These are phyloP conservation scores for Varecia variegata DNA, from an alignment of 2,797 vertebrate genomes.

Conservation along the genomic window DNA sequence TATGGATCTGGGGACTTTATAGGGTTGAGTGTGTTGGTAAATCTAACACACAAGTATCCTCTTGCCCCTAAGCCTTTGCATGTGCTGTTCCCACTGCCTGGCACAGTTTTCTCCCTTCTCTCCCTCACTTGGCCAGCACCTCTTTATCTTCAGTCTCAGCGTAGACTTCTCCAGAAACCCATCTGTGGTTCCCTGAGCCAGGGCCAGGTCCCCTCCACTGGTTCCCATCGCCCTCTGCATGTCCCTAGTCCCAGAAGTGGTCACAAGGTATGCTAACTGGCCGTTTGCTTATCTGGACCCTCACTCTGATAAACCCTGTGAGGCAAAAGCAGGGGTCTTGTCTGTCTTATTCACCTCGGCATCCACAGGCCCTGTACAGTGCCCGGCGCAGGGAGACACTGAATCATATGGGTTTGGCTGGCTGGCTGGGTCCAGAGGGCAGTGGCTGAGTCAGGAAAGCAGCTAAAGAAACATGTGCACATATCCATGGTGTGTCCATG, in stretches of 20 bases:
- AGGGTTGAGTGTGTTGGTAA: not conserved
- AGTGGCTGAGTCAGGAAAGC: not conserved
- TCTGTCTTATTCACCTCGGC: not conserved
- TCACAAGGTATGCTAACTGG: not conserved
- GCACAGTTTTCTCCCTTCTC: not conserved
- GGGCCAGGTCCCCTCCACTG: not conserved
- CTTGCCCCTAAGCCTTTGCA: not conserved
- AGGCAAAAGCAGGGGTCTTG: not conserved
- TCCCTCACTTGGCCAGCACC: not conserved
- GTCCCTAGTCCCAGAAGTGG: not conserved
- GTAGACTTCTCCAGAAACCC: not conserved
- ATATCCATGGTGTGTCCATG: accelerated
- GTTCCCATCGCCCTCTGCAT: not conserved
- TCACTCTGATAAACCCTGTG: not conserved
- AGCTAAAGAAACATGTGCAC: not conserved
- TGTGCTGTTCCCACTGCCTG: not conserved
- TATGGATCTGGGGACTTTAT: not conserved
- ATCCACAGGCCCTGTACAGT: not conserved
- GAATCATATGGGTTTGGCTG: not conserved
- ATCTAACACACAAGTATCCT: not conserved
- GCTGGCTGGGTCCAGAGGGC: not conserved
- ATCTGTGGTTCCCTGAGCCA: not conserved
- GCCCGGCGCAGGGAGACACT: not conserved
- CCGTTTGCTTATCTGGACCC: not conserved
- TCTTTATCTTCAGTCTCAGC: not conserved